These are phyloP conservation scores for Heliopora coerulea DNA, from an alignment of 92 coral and sea anemone genomes.

Conservation along the genomic window DNA sequence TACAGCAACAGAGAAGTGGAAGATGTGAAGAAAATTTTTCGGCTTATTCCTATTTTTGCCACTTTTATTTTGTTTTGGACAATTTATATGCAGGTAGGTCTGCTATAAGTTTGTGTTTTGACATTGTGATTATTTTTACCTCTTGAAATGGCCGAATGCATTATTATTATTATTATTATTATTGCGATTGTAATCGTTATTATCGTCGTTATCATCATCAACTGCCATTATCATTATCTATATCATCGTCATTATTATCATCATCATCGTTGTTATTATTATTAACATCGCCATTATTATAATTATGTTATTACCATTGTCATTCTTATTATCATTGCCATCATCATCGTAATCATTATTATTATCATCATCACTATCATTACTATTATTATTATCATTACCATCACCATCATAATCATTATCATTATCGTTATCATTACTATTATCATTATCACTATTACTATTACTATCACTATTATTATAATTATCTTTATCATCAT, in stretches of 20 bases:
- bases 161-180: not conserved
- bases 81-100: conserved; percentile 77
- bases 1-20: conserved; percentile 74
- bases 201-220: not conserved
- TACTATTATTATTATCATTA: conserved; percentile 16
- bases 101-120: not conserved
- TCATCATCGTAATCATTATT: conserved; percentile 11
- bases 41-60: conserved; percentile 71
- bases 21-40: conserved; percentile 72
- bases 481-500: conserved; percentile 20
- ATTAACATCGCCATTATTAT: not conserved
- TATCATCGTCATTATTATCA: conserved; percentile 1
- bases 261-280: not conserved
- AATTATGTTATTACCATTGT: not conserved
- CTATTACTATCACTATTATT: not conserved
- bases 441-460: conserved; percentile 33
- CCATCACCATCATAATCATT: conserved; percentile 18
- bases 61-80: conserved; percentile 78
- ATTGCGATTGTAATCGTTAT: no score
- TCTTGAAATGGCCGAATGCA: not conserved
- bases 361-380: conserved; percentile 16
- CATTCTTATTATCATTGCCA: not conserved
- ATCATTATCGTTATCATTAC: not conserved
- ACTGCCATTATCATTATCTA: not conserved
- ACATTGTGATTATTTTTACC: not conserved